Conservation (phyloP, 2,888 invertebrate genomes). For the Ennomos erosarius region DNA sequence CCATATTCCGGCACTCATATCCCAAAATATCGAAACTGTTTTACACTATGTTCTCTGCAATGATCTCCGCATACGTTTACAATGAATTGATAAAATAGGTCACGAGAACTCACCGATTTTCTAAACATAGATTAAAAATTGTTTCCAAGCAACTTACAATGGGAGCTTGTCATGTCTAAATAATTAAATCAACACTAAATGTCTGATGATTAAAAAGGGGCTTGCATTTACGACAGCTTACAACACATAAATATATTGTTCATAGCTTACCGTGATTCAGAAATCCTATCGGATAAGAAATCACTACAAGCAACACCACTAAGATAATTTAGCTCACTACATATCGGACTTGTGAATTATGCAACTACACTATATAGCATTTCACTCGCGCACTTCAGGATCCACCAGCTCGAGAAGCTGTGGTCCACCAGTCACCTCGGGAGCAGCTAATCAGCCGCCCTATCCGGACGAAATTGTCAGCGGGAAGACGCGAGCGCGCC, state of each 20-base stretch:
- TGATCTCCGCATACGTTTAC: conserved; percentile 20
- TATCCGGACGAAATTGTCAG: conserved; percentile 83
- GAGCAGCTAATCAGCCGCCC: conserved; percentile 75
- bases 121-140: background rate
- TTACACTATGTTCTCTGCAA: conserved; percentile 22
- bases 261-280: conserved; percentile 26
- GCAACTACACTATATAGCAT: conserved; percentile 55
- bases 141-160: no score
- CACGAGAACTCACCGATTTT: conserved; percentile 1
- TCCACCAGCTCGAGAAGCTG: conserved; percentile 28
- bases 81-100: conserved; percentile 16
- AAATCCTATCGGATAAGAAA: conserved; percentile 38
- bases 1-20: conserved; percentile 78
- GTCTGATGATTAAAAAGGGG: no score
- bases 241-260: background rate
- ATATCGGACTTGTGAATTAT: conserved; percentile 54
- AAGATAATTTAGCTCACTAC: conserved; percentile 45
- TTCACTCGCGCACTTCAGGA: conserved; percentile 56
- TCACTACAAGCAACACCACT: conserved; percentile 43
- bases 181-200: no score
- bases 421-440: conserved; percentile 41
- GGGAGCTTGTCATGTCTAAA: no score
- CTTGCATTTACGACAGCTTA: no score
- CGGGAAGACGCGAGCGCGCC: conserved; percentile 75
- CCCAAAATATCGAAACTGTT: conserved; percentile 78